These are phyloP conservation scores for Enteromius afrohamiltoni DNA, from an alignment of 2,797 vertebrate genomes.

Conservation along the genomic window DNA sequence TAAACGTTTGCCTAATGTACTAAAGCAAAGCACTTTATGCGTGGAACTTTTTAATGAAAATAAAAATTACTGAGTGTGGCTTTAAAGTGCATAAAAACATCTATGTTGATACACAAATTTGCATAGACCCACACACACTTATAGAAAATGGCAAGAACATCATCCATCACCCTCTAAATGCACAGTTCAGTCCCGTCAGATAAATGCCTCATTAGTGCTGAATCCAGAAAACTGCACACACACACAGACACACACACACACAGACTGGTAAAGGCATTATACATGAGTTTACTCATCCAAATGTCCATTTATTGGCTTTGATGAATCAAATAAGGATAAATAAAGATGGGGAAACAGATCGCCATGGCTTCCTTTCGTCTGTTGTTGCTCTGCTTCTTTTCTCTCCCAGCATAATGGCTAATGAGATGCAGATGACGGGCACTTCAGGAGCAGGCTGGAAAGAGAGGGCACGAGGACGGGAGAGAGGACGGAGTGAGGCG, in stretches of 20 bases:
- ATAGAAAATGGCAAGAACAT: slow-evolving; percentile 38
- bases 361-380: slow-evolving; percentile 9
- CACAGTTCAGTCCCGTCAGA: slow-evolving; percentile 57
- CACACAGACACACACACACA: slow-evolving; percentile 23
- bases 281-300: slow-evolving; percentile 43
- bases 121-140: slow-evolving; percentile 27
- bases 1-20: not conserved
- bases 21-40: not conserved
- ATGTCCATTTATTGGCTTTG: slow-evolving; percentile 53
- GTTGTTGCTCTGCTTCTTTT: slow-evolving; percentile 23
- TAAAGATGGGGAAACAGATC: slow-evolving; percentile 37
- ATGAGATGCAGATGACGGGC: slow-evolving; percentile 60
- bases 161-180: slow-evolving; percentile 58
- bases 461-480: slow-evolving; percentile 24
- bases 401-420: slow-evolving; percentile 23
- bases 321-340: slow-evolving; percentile 47
- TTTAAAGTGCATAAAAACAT: slow-evolving; percentile 38
- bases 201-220: slow-evolving; percentile 61
- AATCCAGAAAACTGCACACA: slow-evolving; percentile 40
- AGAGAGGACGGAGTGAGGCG: slow-evolving; percentile 1
- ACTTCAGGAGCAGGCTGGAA: slow-evolving; percentile 46
- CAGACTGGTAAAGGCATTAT: slow-evolving; percentile 41
- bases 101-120: slow-evolving; percentile 13
- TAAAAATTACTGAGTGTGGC: not conserved
- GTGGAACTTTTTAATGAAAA: slow-evolving; percentile 5